These are phyloP conservation scores for Scleropages formosus DNA, from an alignment of 2,797 vertebrate species.

Conservation along the genomic window DNA sequence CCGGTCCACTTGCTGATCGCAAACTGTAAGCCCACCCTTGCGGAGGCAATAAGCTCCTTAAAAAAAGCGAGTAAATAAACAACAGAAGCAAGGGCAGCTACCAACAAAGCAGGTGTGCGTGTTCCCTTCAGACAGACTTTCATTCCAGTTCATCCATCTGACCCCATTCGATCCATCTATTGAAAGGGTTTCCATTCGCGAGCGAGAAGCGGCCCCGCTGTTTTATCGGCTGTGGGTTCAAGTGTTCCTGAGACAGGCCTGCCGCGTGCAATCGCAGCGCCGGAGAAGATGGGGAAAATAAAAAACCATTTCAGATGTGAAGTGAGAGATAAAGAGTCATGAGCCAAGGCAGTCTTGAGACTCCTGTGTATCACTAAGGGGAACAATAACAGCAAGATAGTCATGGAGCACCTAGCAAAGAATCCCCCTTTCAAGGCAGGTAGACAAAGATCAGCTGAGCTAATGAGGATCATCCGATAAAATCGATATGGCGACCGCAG, in stretches of 20 bases:
- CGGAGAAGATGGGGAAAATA: background rate
- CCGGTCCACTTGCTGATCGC: background rate
- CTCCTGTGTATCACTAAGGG: background rate
- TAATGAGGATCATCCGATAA: background rate
- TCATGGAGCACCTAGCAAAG: too few species aligned
- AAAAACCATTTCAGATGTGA: background rate
- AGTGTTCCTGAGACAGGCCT: too few species aligned
- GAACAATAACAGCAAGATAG: background rate
- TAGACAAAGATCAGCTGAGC: conserved; percentile 18
- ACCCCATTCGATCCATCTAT: too few species aligned
- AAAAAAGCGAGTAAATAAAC: background rate
- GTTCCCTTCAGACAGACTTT: too few species aligned
- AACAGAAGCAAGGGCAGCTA: background rate
- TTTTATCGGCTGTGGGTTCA: too few species aligned
- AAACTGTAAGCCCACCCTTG: background rate
- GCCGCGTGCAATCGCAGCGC: too few species aligned
- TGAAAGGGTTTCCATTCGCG: too few species aligned
- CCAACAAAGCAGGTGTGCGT: background rate
- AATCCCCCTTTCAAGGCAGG: too few species aligned
- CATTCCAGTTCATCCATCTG: too few species aligned
- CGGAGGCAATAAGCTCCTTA: background rate
- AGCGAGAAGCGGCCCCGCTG: too few species aligned
- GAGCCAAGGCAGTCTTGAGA: background rate
- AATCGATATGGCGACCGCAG: background rate
- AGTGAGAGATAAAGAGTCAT: background rate